Conservation (phyloP, 2,797 vertebrate species). For the Hemitrygon akajei region DNA sequence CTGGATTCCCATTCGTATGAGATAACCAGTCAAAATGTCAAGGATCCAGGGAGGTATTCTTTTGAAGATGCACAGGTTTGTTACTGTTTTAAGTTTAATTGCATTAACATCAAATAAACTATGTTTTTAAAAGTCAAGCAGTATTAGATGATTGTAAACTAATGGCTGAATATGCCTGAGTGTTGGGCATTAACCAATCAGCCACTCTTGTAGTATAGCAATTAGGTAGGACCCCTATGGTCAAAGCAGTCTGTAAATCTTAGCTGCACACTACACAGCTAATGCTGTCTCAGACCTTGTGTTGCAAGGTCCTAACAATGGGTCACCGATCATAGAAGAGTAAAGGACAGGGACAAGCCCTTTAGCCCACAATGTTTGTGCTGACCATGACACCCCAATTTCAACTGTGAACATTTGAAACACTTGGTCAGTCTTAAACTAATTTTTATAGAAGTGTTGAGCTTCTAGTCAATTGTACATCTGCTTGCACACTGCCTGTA, state of each 20-base stretch:
- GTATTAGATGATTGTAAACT: neutral
- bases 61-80: constrained; percentile 92
- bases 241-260: too few relatives aligned
- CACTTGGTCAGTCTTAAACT: too few relatives aligned
- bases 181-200: neutral
- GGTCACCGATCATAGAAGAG: too few relatives aligned
- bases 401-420: too few relatives aligned
- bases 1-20: constrained; percentile 94
- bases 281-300: neutral
- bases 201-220: neutral
- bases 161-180: neutral
- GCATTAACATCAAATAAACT: neutral
- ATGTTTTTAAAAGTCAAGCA: neutral
- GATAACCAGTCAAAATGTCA: constrained; percentile 88
- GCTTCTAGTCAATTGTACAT: too few relatives aligned
- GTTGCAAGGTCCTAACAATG: neutral
- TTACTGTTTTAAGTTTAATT: neutral
- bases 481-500: too few relatives aligned
- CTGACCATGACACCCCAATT: too few relatives aligned
- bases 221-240: too few relatives aligned
- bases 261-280: neutral
- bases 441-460: too few relatives aligned
- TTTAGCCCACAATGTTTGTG: too few relatives aligned
- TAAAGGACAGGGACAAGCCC: too few relatives aligned
- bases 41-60: constrained; percentile 86